Base-by-base conservation (phyloP, 2,797 vertebrate species). In the Apogon talboti region DNA sequence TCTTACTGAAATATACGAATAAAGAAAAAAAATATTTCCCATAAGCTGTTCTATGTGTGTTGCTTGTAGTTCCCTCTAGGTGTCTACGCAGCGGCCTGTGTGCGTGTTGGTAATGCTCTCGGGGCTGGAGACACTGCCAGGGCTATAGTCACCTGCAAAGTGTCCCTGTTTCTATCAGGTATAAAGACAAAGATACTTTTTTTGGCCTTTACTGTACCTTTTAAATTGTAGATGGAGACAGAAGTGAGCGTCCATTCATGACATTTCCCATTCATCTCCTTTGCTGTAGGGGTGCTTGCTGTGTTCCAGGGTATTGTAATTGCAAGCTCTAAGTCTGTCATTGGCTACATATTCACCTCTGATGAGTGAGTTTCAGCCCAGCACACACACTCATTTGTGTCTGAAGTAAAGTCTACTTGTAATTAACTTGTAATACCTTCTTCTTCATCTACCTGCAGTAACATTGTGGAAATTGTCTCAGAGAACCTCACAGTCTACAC, bases 41-140 rank as follows among this genome's bases (percentile, higher is more conserved):
- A 21, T 21, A 10, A 43, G 1, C 35, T 43, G 19, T 51, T 11
- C 33, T 51, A 58, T 15, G 9, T 28, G 8, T 38, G 35, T 50
- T 76, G 63, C 43, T 62, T 78, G 35, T 84, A 98, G 97, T 89
- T 96, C 61, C 96, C 96, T 37, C 28, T 94, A 8, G 96, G 96
- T 28, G 21, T 96, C 88, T 92, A 94, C 0, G 93, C 93, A 73
- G 97, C 96, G 0, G 88, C 74, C 2, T 95, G 92, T 2, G 94
- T 99, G 48, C 92, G 95, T 14, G 95, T 99, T n/a, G 98, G 98
- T 18, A 98, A 97, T 0, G 95, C 96, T 0, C 69, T 99, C 58
- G 98, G 98, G 0, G 95, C 96, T 0, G 95, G 96, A 4, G 65
- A 97, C 15, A 92, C 88, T 0, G 14, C 74, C 49, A 90, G 93